A percentile compares a stretch with the other conserved stretches of the same genome.
These are phyloP conservation scores for Sphenodon punctatus DNA, from an alignment of 2,797 vertebrate species.

Conservation along the genomic window DNA sequence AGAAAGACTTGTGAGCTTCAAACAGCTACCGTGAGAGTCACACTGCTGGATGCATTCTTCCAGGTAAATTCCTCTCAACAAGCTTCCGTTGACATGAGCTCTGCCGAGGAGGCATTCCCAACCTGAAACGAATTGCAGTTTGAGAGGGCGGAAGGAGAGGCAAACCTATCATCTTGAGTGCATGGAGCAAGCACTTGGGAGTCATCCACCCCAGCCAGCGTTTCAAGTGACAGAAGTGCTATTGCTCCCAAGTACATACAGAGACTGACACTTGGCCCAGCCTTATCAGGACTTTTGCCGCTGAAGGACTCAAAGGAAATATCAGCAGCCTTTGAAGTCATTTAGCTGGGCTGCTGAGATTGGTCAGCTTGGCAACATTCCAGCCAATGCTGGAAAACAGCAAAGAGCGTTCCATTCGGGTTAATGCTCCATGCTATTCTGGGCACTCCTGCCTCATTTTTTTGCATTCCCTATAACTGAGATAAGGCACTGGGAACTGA, in stretches of 20 bases:
- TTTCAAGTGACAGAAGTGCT: not conserved
- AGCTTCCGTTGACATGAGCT: not conserved
- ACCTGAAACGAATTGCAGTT: accelerated
- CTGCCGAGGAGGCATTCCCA: not conserved
- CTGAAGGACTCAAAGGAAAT: slow-evolving; percentile 46
- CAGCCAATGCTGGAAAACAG: slow-evolving; percentile 22
- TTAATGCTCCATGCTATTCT: not conserved
- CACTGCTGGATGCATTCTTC: not conserved
- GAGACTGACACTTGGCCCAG: not conserved
- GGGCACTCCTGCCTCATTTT: not conserved
- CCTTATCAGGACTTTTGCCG: slow-evolving; percentile 27
- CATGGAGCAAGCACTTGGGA: not conserved
- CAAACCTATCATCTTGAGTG: not conserved
- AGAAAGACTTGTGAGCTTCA: not conserved
- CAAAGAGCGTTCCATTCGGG: not conserved
- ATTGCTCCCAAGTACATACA: too few relatives aligned
- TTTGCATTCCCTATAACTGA: slow-evolving; percentile 2
- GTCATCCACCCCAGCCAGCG: not conserved
- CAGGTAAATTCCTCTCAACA: not conserved
- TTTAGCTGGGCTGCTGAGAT: not conserved
- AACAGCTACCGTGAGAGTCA: not conserved
- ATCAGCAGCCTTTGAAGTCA: slow-evolving; percentile 22
- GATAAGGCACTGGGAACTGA: slow-evolving; percentile 23
- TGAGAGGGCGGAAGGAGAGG: too few relatives aligned
- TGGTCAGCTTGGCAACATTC: not conserved